Conservation (phyloP, 2,888 invertebrate species). For the Holacanthella duospinosa region DNA sequence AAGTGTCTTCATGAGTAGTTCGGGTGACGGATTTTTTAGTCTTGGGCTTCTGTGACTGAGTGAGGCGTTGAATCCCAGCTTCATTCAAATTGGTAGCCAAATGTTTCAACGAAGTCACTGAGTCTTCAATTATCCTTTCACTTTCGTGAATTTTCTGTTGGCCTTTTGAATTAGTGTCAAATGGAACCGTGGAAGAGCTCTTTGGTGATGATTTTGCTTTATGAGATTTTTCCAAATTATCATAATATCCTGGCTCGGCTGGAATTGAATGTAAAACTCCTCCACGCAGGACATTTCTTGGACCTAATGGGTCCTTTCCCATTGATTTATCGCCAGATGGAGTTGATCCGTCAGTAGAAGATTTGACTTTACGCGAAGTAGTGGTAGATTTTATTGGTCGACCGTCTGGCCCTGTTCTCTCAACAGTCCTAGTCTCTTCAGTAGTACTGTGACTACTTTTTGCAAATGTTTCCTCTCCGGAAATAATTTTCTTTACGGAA, state of each 20-base stretch:
- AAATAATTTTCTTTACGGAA: not conserved
- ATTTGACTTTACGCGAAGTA: not conserved
- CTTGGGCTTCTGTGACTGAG: not conserved
- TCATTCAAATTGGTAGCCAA: slow-evolving; percentile 3
- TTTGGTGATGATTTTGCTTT: not conserved
- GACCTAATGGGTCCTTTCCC: not conserved
- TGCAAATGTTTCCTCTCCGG: too few species aligned
- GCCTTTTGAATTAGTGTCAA: not conserved
- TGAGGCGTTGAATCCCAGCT: not conserved
- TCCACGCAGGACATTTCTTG: slow-evolving; percentile 8
- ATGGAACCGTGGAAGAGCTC: not conserved
- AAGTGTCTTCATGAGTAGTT: not conserved
- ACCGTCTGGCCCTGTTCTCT: slow-evolving; percentile 44
- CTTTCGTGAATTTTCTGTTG: slow-evolving; percentile 17
- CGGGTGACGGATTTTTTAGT: not conserved
- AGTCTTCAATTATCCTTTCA: slow-evolving; percentile 21
- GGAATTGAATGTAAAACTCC: slow-evolving; percentile 5
- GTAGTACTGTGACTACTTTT: not conserved
- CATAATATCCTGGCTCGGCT: not conserved
- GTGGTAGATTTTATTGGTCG: slow-evolving; percentile 38
- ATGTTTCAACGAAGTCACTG: slow-evolving; percentile 16
- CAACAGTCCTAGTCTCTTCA: not conserved
- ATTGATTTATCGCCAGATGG: not conserved
- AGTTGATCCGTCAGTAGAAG: not conserved
- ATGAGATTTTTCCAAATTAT: not conserved